These are phyloP conservation scores for Corella eumyota DNA, from an alignment of 23 tunicate genomes.

Conservation along the genomic window DNA sequence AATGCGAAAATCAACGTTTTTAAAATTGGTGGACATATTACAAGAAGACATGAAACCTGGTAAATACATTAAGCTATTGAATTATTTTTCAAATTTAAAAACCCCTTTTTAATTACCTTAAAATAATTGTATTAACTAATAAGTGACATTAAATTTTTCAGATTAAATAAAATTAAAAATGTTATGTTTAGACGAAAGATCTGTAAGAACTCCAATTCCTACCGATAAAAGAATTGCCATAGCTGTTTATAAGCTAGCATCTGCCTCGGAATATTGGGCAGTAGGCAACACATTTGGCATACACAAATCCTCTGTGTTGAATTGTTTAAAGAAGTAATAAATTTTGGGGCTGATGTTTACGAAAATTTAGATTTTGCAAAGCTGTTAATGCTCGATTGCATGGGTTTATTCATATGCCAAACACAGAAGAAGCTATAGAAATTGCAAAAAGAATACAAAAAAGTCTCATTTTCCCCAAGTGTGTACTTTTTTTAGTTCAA, in stretches of 20 bases:
- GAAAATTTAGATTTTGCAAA: slow-evolving; percentile 18
- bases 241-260: slow-evolving; percentile 22
- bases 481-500: too few relatives aligned
- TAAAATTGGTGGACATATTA: not conserved
- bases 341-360: slow-evolving; percentile 8
- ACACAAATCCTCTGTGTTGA: slow-evolving; percentile 14
- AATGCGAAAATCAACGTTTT: slow-evolving; percentile 5
- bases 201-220: slow-evolving; percentile 20
- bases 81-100: too few relatives aligned
- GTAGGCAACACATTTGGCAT: slow-evolving; percentile 22
- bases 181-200: slow-evolving; percentile 2
- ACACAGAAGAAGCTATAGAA: slow-evolving; percentile 14
- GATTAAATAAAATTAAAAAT: too few relatives aligned
- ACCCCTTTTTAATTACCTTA: too few relatives aligned
- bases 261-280: slow-evolving; percentile 15
- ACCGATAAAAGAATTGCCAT: slow-evolving; percentile 21
- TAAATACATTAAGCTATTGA: not conserved
- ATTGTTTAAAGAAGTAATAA: slow-evolving; percentile 4
- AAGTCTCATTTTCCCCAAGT: too few relatives aligned
- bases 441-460: too few relatives aligned
- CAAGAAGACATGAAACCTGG: slow-evolving; percentile 21
- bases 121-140: too few relatives aligned
- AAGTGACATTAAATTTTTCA: too few relatives aligned
- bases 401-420: slow-evolving; percentile 9
- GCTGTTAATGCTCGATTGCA: slow-evolving; percentile 3